Evolutionary conservation across 2,113 vertebrate species (phyloP), one percentile per base, ranked within the genome.

Genomic region (Anolis carolinensis): DNA sequence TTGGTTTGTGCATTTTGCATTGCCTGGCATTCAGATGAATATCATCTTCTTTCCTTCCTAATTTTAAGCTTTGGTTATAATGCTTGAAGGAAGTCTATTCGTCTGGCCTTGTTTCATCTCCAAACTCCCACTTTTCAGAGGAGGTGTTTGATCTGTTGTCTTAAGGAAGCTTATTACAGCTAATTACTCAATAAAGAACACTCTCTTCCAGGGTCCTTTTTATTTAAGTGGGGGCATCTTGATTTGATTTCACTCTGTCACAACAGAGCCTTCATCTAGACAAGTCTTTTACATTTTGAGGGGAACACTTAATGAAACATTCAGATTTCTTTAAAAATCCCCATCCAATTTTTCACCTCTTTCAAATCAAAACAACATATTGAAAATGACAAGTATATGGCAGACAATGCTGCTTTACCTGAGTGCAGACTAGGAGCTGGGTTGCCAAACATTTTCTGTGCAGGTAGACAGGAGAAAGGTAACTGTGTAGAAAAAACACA

Each of bases 151-250:
- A 94, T 95, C 87, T 92, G 82, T 81, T 91, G 88, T 95, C 93
- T 94, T 87, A 87, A 91, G 85, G 78, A 88, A 92, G 92, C 55
- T 82, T 88, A 93, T 92, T 93, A 87, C 32, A 77, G 89, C 90
- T 95, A 93, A 95, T 95, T 95, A 93, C 94, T 94, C 88, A 90
- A 79, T 83, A 91, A 89, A 90, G 87, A 86, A 77, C 80, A 70
- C 90, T 81, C 85, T 89, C 81, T 84, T 16, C 86, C 0, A 5
- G 81, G 90, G 83, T 67, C 81, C 89, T 87, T 75, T 82, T 11
- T 1, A 68, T 55, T 88, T 44, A 90, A 84, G 89, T 86, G 90
- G 87, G 67, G 78, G 30, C 85, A 63, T 79, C 82, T n/a, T 89
- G 85, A 79, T 92, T 87, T 90, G 90, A 91, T 92, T 92, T 89